Evolutionary conservation across 1,140 invertebrate genomes (phyloP).

Genomic region (Euglossa dilemma): DNA sequence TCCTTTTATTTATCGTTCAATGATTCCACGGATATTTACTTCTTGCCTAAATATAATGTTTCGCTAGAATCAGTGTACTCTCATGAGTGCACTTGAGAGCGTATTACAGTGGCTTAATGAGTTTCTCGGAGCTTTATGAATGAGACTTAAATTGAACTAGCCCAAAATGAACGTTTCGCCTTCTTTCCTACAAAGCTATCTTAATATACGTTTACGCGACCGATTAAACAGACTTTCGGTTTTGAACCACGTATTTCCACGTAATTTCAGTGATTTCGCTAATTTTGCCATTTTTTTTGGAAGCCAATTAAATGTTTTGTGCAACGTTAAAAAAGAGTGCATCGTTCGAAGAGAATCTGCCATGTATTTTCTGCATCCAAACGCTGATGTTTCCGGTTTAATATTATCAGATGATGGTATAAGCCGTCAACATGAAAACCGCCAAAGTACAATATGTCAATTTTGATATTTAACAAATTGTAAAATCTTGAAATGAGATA

Average conservation of each 20-base stretch:
- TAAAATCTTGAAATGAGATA: no score
- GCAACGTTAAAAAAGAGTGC: background rate
- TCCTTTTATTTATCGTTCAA: background rate
- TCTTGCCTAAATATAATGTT: background rate
- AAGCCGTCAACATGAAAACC: no score
- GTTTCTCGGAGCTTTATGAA: background rate
- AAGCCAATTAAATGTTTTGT: background rate
- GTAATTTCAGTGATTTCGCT: constrained; percentile 9
- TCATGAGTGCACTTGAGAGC: no score
- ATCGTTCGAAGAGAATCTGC: no score
- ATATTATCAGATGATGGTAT: no score
- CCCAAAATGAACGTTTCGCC: background rate
- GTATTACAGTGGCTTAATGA: no score
- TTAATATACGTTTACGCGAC: background rate
- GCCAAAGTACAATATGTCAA: no score
- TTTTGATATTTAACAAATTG: no score
- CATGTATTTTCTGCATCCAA: no score
- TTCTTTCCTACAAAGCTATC: background rate
- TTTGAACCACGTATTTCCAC: background rate
- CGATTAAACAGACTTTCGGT: constrained; percentile 2
- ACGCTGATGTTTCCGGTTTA: background rate
- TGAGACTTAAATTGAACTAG: background rate
- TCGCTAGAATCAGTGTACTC: no score
- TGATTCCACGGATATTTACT: background rate
- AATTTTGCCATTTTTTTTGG: background rate